Conservation (phyloP, 2,797 vertebrate species). For the Pseudopleuronectes americanus region DNA sequence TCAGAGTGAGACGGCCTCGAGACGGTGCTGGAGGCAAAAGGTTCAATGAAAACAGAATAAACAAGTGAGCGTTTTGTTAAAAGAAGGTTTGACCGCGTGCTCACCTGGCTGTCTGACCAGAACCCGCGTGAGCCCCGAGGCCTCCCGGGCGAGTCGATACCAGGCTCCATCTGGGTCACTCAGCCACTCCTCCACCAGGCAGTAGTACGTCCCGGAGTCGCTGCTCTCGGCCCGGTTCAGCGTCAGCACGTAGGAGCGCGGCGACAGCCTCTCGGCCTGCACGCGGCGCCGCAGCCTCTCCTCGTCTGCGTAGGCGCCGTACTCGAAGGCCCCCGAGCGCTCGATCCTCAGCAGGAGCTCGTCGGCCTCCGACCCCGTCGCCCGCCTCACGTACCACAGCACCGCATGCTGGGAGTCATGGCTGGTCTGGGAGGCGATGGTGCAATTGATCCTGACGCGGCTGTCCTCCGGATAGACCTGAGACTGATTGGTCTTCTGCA, state of each 20-base stretch:
- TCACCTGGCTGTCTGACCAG: constrained; percentile 93
- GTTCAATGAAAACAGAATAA: constrained; percentile 2
- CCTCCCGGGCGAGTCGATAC: constrained; percentile 92
- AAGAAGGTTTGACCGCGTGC: constrained; percentile 24
- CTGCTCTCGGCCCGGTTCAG: constrained; percentile 91
- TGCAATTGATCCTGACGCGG: constrained; percentile 93
- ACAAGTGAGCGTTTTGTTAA: constrained; percentile 33
- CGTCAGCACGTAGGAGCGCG: constrained; percentile 85
- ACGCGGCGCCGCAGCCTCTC: constrained; percentile 89
- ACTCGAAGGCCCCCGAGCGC: constrained; percentile 89
- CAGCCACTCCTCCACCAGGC: constrained; percentile 97
- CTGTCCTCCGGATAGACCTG: constrained; percentile 91
- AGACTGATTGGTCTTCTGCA: constrained; percentile 93
- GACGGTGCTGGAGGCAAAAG: constrained; percentile 1
- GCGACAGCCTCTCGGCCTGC: constrained; percentile 88
- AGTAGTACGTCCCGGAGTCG: constrained; percentile 96
- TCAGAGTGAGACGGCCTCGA: constrained; percentile 36
- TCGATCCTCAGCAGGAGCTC: constrained; percentile 95
- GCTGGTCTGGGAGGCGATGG: constrained; percentile 90
- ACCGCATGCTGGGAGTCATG: constrained; percentile 92
- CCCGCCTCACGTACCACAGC: constrained; percentile 93
- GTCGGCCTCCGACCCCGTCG: constrained; percentile 86
- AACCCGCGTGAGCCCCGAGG: constrained; percentile 91
- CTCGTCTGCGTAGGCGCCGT: constrained; percentile 92
- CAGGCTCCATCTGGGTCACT: constrained; percentile 94